Conservation (phyloP, 2,888 invertebrate genomes). For the Scaptomyza polygonia region DNA sequence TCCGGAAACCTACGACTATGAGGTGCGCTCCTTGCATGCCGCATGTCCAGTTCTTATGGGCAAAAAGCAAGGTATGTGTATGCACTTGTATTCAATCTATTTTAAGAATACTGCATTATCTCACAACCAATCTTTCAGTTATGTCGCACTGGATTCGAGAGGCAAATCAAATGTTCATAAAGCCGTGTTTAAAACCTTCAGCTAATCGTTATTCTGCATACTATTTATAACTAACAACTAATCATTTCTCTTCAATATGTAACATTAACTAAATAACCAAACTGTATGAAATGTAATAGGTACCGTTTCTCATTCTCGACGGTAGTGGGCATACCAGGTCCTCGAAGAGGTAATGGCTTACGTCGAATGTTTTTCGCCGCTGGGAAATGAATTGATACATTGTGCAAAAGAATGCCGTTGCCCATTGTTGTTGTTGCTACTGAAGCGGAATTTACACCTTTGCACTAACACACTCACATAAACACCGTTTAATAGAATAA, state of each 20-base stretch:
- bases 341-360: too few relatives aligned
- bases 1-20: conserved; percentile 9
- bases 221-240: background rate
- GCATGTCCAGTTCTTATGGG: conserved; percentile 33
- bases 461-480: background rate
- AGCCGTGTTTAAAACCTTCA: conserved; percentile 22
- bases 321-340: too few relatives aligned
- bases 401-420: too few relatives aligned
- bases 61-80: conserved; percentile 28
- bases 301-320: too few relatives aligned
- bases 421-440: background rate
- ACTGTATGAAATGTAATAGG: too few relatives aligned
- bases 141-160: conserved; percentile 29
- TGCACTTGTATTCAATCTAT: too few relatives aligned
- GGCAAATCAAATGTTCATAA: conserved; percentile 24
- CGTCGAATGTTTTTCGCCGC: too few relatives aligned
- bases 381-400: too few relatives aligned
- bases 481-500: background rate
- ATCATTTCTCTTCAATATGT: too few relatives aligned
- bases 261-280: too few relatives aligned
- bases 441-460: background rate
- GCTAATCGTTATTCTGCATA: background rate
- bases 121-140: conserved; percentile 5
- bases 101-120: background rate
- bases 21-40: background rate